Evolutionary conservation across 2,888 invertebrate genomes (phyloP).

Genomic region (Drosophila paramelanica): DNA sequence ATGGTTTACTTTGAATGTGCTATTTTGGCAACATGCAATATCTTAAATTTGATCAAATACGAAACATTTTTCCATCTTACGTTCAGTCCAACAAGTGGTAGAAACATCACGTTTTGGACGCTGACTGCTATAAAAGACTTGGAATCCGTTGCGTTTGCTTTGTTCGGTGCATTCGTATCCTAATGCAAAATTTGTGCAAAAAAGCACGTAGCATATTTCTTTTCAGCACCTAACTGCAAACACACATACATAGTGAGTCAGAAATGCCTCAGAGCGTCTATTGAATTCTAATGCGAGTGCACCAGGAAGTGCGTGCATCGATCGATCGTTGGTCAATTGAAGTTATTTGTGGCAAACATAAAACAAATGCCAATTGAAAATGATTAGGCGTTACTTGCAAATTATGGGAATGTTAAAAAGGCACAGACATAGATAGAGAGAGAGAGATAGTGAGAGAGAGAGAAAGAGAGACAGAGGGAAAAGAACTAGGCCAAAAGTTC

Average conservation of each 20-base stretch:
- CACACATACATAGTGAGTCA: background rate
- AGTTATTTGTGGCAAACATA: slow-evolving; percentile 58
- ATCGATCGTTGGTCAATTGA: slow-evolving; percentile 62
- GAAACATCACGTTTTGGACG: slow-evolving; percentile 49
- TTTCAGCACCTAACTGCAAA: slow-evolving; percentile 9
- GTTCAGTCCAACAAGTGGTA: slow-evolving; percentile 15
- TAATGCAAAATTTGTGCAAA: slow-evolving; percentile 63
- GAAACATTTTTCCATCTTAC: slow-evolving; percentile 23
- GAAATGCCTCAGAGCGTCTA: slow-evolving; percentile 51
- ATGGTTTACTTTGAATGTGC: too few species aligned
- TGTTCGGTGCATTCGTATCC: slow-evolving; percentile 44
- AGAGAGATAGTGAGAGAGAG: background rate
- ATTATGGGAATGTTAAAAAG: slow-evolving; percentile 25
- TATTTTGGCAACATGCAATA: too few species aligned
- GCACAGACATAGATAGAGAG: background rate
- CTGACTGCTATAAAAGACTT: slow-evolving; percentile 5
- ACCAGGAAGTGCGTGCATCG: slow-evolving; percentile 77
- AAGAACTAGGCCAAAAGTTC: slow-evolving; percentile 77
- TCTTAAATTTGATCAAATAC: background rate
- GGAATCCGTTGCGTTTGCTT: slow-evolving; percentile 14
- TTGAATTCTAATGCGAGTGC: slow-evolving; percentile 70
- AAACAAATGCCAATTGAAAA: slow-evolving; percentile 55
- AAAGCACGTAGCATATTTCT: slow-evolving; percentile 65
- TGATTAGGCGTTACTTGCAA: slow-evolving; percentile 52
- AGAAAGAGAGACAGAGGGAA: background rate